These are phyloP conservation scores for Megalops atlanticus DNA, from an alignment of 2,113 vertebrate genomes.

Conservation along the genomic window DNA sequence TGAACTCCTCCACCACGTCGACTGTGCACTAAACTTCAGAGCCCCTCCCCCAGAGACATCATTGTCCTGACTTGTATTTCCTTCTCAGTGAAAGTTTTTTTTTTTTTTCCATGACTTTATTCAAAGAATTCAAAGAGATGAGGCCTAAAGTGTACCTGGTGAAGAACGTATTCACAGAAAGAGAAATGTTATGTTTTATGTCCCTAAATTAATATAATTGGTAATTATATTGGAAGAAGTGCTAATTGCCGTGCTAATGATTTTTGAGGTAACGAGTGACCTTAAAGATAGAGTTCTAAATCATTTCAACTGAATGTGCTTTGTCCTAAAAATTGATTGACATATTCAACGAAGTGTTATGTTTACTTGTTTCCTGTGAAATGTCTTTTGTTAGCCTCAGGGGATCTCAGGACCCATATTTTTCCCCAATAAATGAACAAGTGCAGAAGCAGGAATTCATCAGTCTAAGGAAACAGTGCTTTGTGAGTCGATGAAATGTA, in stretches of 20 bases:
- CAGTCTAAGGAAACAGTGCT: not conserved
- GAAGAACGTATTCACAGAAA: not conserved
- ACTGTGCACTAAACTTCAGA: not conserved
- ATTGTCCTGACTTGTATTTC: not conserved
- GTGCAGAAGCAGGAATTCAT: not conserved
- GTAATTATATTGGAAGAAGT: not conserved
- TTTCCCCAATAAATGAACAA: not conserved
- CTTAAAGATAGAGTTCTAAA: not conserved
- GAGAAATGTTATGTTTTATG: not conserved
- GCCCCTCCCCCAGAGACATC: not conserved
- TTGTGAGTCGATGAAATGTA: not conserved
- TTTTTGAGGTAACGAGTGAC: not conserved
- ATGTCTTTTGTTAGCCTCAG: not conserved
- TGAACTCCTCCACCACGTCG: not conserved
- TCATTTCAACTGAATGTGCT: not conserved
- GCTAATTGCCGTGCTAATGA: too few species aligned
- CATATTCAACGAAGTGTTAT: not conserved
- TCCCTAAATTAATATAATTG: slow-evolving; percentile 4
- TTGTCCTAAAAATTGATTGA: not conserved
- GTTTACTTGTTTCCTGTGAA: not conserved
- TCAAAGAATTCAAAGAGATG: not conserved
- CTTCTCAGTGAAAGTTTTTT: too few species aligned
- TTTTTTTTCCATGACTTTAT: too few species aligned
- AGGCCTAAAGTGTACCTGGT: not conserved
- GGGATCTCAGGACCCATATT: not conserved